A percentile compares a stretch with the other conserved stretches of the same genome.
These are phyloP conservation scores for Umimayanthus chanpuru DNA, from an alignment of 92 coral and sea anemone species.

Conservation along the genomic window DNA sequence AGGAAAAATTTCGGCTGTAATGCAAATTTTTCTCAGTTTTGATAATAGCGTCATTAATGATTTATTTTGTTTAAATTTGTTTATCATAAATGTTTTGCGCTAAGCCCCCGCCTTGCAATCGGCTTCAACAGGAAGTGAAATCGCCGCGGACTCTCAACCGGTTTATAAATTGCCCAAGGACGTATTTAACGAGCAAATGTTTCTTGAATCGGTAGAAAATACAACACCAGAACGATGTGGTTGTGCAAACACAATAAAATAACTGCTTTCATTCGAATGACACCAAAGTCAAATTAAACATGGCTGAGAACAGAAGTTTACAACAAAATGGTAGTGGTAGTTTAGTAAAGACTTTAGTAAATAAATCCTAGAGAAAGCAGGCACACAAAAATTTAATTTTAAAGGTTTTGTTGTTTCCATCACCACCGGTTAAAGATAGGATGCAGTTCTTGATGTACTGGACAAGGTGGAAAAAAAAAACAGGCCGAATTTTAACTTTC, in stretches of 20 bases:
- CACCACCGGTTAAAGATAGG: not conserved
- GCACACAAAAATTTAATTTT: not conserved
- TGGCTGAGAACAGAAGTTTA: not conserved
- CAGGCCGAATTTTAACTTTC: not conserved
- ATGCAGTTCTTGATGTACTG: not conserved
- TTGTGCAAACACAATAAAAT: conserved; percentile 1
- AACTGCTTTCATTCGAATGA: conserved; percentile 19
- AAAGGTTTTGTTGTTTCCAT: not conserved
- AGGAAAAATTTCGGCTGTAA: conserved; percentile 14
- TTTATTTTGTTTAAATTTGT: conserved; percentile 45
- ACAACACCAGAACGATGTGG: not conserved
- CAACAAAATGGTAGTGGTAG: not conserved
- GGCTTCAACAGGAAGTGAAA: not conserved
- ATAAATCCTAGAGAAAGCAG: conserved; percentile 30
- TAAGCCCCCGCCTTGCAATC: not conserved
- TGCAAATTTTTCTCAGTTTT: conserved; percentile 48
- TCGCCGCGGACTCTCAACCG: not conserved
- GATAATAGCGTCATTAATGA: conserved; percentile 48
- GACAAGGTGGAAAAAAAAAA: not conserved
- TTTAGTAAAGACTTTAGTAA: not conserved
- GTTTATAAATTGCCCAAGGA: not conserved
- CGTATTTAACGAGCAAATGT: not conserved
- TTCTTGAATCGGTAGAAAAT: not conserved
- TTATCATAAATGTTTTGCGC: conserved; percentile 36
- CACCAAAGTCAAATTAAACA: conserved; percentile 14